Percentiles rank a stretch among this genome's conserved stretches.
phyloP scores from a whole-genome alignment of 1,140 invertebrate species.

The Drosophila paulistorum region DNA sequence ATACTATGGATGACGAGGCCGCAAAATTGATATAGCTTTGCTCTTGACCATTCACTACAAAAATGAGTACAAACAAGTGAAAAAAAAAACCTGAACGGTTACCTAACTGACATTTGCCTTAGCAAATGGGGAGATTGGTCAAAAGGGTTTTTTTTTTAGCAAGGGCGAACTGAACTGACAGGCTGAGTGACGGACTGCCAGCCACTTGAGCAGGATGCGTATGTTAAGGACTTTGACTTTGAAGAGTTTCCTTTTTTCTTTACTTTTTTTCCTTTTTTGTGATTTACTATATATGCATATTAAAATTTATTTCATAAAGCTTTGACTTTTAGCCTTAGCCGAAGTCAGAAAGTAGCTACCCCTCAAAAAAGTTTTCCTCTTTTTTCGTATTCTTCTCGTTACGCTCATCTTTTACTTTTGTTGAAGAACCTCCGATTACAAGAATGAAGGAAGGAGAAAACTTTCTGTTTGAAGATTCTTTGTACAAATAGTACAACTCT shows the following conservation, averaged over 20 bases:
- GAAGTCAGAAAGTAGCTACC: background rate
- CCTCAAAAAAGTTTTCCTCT: background rate
- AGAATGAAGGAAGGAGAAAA: slow-evolving; percentile 29
- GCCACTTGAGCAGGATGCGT: slow-evolving; percentile 10
- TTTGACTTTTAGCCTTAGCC: background rate
- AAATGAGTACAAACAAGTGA: slow-evolving; percentile 21
- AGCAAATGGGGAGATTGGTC: background rate
- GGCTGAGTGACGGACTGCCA: slow-evolving; percentile 20
- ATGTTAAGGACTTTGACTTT: slow-evolving; percentile 47
- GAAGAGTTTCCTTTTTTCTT: slow-evolving; percentile 19
- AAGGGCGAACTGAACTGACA: slow-evolving; percentile 16
- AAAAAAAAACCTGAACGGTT: background rate
- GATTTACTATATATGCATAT: slow-evolving; percentile 65
- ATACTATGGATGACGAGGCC: slow-evolving; percentile 28
- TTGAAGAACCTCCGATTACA: slow-evolving; percentile 57
- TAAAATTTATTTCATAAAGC: slow-evolving; percentile 67
- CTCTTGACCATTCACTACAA: slow-evolving; percentile 22
- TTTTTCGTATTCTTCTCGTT: slow-evolving; percentile 15
- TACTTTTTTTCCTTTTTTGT: too few species aligned
- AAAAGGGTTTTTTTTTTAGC: background rate
- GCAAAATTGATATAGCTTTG: slow-evolving; percentile 61
- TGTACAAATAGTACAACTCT: slow-evolving; percentile 70
- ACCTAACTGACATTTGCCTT: slow-evolving; percentile 13
- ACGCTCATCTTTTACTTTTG: slow-evolving; percentile 15
- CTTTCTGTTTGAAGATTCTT: slow-evolving; percentile 67